Base-by-base conservation (phyloP, 1,140 invertebrate genomes). In the Drosophila persimilis region DNA sequence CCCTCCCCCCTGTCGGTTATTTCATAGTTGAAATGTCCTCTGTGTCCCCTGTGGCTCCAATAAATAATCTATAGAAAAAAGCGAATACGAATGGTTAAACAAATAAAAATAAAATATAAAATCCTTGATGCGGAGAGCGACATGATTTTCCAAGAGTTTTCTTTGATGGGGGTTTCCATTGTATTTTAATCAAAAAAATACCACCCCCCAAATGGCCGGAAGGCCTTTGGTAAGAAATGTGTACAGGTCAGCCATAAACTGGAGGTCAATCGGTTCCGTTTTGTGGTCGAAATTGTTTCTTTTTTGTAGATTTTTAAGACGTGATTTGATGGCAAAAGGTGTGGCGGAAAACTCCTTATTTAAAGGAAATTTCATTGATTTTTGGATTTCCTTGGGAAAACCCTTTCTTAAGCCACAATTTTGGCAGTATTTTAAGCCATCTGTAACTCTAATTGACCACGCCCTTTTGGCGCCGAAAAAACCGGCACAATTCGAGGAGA, bases 1-100 rank as follows among this genome's bases (percentile, higher is more conserved):
- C 17, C 17, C 15, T 15, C 0, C 17, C 17, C 17, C 66, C 35
- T 39, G 62, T 78, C 15, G 78, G 83, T 63, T 83, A 73, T 86
- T 88, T 73, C 83, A 86, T 88, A 79, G 83, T 72, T 83, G 71
- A 79, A 83, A 78, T 77, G 11, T 13, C 35, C 35, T 5, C 29
- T 29, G 4, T 26, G 3, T 26, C 5, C 35, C 3, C 3, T 24
- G 81, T 56, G 71, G 35, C 35, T 2, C 71, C 75, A 75, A 86
- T 88, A 83, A 88, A 86, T 86, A 86, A 86, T 70, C 75, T 75
- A 81, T 83, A 51, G 57, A 63, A 77, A 22, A 20, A 22, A 54
- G 41, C 58, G 35, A 58, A 5, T 20, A 48, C 52, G 57, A 77
- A 74, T 13, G 11, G 63, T 64, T 73, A 81, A 50, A 65, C 62